phyloP scores from a whole-genome alignment of 2,113 vertebrate species.

The Brevimyrus niger region DNA sequence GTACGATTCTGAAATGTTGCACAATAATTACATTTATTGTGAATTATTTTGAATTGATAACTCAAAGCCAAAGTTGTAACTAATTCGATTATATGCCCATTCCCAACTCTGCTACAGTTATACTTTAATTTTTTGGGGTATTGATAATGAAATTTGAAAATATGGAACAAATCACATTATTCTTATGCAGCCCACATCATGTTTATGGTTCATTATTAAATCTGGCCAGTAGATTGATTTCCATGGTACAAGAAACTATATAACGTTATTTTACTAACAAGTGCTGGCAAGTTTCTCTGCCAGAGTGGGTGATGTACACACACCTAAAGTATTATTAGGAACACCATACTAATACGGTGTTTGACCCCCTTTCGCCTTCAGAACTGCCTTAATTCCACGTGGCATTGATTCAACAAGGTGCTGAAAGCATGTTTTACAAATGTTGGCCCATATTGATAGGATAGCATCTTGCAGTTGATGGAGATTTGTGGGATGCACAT shows the following conservation, averaged over 20 bases:
- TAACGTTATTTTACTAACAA: not conserved
- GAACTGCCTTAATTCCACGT: no score
- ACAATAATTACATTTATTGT: not conserved
- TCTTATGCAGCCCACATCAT: not conserved
- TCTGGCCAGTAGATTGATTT: not conserved
- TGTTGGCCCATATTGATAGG: no score
- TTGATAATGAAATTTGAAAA: not conserved
- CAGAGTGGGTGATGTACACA: not conserved
- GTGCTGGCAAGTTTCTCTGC: not conserved
- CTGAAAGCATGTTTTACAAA: no score
- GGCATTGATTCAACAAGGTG: no score
- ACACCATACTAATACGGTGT: no score
- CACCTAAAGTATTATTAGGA: no score
- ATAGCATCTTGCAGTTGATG: no score
- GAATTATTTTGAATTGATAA: not conserved
- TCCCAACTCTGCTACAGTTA: not conserved
- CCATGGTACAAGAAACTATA: not conserved
- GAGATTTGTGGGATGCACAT: no score
- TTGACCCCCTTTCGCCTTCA: no score
- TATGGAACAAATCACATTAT: not conserved
- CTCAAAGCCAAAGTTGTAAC: not conserved
- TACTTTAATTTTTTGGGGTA: not conserved
- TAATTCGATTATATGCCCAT: not conserved
- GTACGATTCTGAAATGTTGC: not conserved
- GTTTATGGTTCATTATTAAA: not conserved